Conservation (phyloP, 2,888 invertebrate species). For the Papilio protenor region DNA sequence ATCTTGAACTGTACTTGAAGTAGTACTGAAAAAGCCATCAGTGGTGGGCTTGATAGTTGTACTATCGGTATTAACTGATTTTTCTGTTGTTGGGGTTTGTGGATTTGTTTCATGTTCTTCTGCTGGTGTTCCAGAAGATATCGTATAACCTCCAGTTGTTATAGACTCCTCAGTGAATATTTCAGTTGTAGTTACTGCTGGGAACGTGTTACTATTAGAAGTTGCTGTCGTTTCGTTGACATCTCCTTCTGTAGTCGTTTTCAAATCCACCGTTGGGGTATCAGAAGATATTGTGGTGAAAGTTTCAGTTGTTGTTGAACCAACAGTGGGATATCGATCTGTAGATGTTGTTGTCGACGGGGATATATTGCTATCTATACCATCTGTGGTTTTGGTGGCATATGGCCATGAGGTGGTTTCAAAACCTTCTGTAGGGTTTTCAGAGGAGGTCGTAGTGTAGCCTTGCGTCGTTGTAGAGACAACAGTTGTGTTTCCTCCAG, state of each 20-base stretch:
- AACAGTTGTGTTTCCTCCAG: neutral
- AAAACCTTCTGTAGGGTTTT: neutral
- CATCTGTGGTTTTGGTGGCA: neutral
- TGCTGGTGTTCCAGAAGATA: neutral
- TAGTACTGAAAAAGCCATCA: neutral
- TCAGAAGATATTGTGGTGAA: constrained; percentile 8
- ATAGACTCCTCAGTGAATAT: neutral
- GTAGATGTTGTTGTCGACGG: neutral
- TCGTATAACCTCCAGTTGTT: constrained; percentile 5
- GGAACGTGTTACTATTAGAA: neutral
- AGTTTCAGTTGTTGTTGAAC: constrained; percentile 19
- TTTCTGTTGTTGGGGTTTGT: neutral
- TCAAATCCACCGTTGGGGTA: neutral
- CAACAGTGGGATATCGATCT: neutral
- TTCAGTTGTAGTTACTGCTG: neutral
- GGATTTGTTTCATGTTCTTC: constrained; percentile 9
- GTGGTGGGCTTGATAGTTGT: neutral
- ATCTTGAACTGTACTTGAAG: neutral
- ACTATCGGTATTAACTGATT: neutral
- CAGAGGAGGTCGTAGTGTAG: constrained; percentile 7
- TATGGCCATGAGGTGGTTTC: neutral
- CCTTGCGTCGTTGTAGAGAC: constrained; percentile 1
- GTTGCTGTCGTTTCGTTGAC: neutral
- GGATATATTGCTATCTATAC: neutral
- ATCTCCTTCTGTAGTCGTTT: neutral